phyloP scores from a whole-genome alignment of 2,797 vertebrate genomes.

The Ispidina picta region DNA sequence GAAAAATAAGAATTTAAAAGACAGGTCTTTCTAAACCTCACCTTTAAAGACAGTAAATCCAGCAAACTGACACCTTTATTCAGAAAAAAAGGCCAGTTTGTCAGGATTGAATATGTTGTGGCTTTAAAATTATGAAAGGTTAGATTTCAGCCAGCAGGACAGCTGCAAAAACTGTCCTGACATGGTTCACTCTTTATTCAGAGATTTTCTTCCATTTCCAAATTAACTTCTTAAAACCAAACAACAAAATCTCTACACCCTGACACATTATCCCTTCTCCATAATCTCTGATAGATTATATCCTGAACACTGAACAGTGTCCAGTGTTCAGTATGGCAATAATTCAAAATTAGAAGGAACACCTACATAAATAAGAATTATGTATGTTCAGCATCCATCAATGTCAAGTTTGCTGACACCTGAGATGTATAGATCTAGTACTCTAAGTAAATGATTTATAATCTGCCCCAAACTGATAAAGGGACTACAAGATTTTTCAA shows the following conservation, averaged over 20 bases:
- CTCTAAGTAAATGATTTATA: background rate
- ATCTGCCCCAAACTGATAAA: background rate
- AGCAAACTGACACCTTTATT: background rate
- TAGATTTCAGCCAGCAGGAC: background rate
- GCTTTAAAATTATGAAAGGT: background rate
- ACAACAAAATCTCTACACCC: background rate
- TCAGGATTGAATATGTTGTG: background rate
- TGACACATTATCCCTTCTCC: background rate
- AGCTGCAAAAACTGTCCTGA: background rate
- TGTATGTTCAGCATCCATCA: background rate
- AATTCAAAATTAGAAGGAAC: background rate
- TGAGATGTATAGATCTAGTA: background rate
- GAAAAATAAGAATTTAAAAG: background rate
- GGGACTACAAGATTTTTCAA: background rate
- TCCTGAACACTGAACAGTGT: background rate
- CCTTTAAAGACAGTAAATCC: background rate
- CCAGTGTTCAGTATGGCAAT: background rate
- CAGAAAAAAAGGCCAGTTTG: background rate
- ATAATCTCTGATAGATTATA: accelerated
- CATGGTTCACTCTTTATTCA: background rate
- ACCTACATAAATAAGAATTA: background rate
- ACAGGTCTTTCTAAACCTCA: background rate
- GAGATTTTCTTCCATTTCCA: background rate
- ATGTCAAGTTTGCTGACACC: background rate
- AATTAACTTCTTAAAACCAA: background rate